phyloP scores from a whole-genome alignment of 2,113 vertebrate species.

The Peromyscus californicus region DNA sequence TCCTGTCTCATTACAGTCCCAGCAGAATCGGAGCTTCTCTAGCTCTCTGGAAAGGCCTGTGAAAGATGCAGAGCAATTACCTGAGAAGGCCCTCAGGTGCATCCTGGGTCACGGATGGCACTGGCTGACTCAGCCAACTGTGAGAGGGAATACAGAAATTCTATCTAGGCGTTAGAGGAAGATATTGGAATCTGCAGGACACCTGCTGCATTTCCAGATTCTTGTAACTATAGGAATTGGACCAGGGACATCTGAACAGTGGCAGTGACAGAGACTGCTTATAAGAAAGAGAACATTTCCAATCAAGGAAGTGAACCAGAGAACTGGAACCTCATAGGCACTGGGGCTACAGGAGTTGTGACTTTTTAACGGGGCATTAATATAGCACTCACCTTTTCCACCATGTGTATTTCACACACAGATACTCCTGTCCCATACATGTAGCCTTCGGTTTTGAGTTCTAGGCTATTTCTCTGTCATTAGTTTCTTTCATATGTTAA shows the following conservation, averaged over 20 bases:
- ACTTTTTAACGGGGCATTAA: not conserved
- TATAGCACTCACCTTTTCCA: not conserved
- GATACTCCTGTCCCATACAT: not conserved
- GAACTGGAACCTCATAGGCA: not conserved
- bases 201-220: not conserved
- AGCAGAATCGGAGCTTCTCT: slow-evolving; percentile 7
- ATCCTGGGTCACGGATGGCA: not conserved
- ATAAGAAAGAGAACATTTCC: not conserved
- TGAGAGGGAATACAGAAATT: slow-evolving; percentile 1
- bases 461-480: not conserved
- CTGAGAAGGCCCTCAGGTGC: not conserved
- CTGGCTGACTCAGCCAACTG: not conserved
- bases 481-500: not conserved
- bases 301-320: not conserved
- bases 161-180: not conserved
- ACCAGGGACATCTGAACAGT: not conserved
- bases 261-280: not conserved
- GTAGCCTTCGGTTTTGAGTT: not conserved
- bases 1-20: not conserved
- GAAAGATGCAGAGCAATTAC: slow-evolving; percentile 9
- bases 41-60: not conserved
- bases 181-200: not conserved
- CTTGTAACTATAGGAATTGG: not conserved
- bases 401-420: not conserved
- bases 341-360: not conserved